Conservation (phyloP, 2,113 vertebrate genomes). For the Ochotona curzoniae region DNA sequence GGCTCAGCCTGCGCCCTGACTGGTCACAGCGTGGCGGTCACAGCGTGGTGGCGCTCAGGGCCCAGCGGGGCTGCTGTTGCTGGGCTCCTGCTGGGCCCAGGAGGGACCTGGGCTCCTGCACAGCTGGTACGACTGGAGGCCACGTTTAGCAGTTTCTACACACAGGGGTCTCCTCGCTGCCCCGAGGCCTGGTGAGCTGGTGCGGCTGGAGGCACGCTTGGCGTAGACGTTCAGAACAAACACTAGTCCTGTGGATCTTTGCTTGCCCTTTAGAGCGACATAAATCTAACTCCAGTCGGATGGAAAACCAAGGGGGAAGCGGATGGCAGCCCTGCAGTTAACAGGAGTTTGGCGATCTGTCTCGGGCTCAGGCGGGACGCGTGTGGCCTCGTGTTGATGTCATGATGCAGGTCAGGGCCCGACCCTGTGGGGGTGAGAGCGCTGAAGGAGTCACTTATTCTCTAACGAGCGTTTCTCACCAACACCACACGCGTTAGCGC, state of each 20-base stretch:
- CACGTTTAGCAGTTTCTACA: neutral
- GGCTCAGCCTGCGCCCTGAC: accelerated
- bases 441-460: neutral
- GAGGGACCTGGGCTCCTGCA: neutral
- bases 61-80: neutral
- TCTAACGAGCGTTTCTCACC: neutral
- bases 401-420: neutral
- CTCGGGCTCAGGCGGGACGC: neutral
- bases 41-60: too few species aligned
- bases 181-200: neutral
- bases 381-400: neutral
- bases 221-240: neutral
- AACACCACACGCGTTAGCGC: neutral
- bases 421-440: neutral
- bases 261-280: slow-evolving; percentile 45
- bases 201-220: neutral
- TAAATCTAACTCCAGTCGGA: neutral
- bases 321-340: too few species aligned
- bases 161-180: neutral
- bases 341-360: too few species aligned
- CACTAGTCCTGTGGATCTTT: neutral
- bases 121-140: neutral
- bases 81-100: neutral
- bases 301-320: neutral
- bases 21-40: too few species aligned